Evolutionary conservation across 2,113 vertebrate species (phyloP).

Genomic region (Cololabis saira): DNA sequence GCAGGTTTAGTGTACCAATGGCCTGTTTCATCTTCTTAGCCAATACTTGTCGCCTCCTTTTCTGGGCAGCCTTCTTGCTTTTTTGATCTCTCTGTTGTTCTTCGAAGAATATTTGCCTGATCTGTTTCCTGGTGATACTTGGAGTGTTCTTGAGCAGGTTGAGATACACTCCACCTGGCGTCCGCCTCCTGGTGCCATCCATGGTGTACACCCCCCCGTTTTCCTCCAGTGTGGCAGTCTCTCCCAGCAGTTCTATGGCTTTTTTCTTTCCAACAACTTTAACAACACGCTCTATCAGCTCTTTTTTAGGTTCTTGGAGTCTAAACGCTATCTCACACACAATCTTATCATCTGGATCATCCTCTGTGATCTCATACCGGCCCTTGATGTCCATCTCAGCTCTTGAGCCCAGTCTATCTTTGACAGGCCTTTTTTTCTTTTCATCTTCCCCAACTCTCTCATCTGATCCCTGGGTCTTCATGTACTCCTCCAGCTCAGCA

Average conservation of each 20-base stretch:
- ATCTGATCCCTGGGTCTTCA: conserved; percentile 78
- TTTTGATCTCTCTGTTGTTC: conserved; percentile 89
- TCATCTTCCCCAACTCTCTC: conserved; percentile 72
- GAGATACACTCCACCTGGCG: conserved; percentile 95
- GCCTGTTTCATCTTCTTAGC: conserved; percentile 98
- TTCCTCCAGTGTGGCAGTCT: conserved; percentile 93
- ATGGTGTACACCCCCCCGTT: conserved; percentile 91
- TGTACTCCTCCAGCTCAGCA: conserved; percentile 90
- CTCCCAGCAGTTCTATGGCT: conserved; percentile 91
- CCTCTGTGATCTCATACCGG: conserved; percentile 89
- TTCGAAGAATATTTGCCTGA: conserved; percentile 90
- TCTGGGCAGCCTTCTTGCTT: conserved; percentile 94
- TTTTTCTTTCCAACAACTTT: conserved; percentile 89
- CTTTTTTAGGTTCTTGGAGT: conserved; percentile 93
- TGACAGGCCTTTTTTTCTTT: conserved; percentile 89
- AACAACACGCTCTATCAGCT: conserved; percentile 91
- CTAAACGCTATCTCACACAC: conserved; percentile 92
- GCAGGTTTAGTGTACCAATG: conserved; percentile 91
- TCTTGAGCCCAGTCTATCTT: conserved; percentile 87
- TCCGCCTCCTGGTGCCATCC: conserved; percentile 93
- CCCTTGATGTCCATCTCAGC: conserved; percentile 94
- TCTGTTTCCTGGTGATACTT: conserved; percentile 87
- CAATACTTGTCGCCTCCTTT: conserved; percentile 88
- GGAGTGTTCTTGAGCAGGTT: conserved; percentile 94
- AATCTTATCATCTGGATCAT: conserved; percentile 90